Conservation (phyloP, 2,888 invertebrate species). For the Dryobota labecula region DNA sequence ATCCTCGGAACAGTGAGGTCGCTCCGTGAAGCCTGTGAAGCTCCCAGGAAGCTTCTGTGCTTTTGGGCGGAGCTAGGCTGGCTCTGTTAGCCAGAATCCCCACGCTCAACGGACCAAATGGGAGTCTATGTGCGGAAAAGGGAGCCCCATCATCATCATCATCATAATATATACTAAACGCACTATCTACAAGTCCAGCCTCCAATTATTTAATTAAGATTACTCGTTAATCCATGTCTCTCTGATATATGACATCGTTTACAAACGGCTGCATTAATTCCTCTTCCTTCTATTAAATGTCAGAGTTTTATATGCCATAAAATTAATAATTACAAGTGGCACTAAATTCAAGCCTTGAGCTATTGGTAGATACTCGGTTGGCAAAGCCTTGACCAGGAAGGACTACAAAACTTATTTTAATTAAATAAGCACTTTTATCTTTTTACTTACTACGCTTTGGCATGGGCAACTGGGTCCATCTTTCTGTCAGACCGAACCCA, state of each 20-base stretch:
- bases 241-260: constrained; percentile 29
- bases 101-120: too few species aligned
- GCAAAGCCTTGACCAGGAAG: neutral
- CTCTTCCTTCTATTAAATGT: constrained; percentile 32
- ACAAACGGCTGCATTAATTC: constrained; percentile 27
- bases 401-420: neutral
- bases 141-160: too few species aligned
- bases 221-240: constrained; percentile 28
- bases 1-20: too few species aligned
- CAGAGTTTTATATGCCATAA: constrained; percentile 33
- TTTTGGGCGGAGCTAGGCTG: too few species aligned
- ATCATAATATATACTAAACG: constrained; percentile 7
- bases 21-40: too few species aligned
- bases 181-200: neutral
- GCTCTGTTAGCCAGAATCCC: too few species aligned
- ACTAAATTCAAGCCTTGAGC: constrained; percentile 11
- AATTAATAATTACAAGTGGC: constrained; percentile 30
- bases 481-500: too few species aligned
- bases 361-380: neutral
- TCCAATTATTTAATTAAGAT: constrained; percentile 26
- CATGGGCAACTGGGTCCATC: too few species aligned
- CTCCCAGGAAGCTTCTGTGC: too few species aligned
- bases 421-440: neutral
- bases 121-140: too few species aligned
- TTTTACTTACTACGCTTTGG: too few species aligned